Evolutionary conservation across 2,113 vertebrate species (phyloP), one percentile per base, ranked within the genome.

Genomic region (Nibea coibor): DNA sequence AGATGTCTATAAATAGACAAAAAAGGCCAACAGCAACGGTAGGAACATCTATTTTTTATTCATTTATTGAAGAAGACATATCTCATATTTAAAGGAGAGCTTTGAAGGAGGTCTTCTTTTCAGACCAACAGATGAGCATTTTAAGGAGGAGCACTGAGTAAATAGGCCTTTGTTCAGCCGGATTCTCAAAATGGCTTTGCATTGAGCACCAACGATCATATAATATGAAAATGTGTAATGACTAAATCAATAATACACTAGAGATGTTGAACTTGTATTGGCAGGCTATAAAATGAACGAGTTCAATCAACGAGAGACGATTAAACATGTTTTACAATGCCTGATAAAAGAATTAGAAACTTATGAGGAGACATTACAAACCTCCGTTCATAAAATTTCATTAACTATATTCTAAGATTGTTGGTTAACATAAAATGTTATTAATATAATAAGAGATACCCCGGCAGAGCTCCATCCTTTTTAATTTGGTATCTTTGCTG

Each of bases 291-390:
- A 82, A 78, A 75, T 67, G 4, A 83, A 64, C 54, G 48, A 39
- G 39, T 68, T 58, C 58, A 83, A 81, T 88, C 65, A 83, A 80
- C 85, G 61, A 54, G 53, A 75, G 61, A 50, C 76, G 56, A 69
- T 63, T 39, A 77, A 54, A 67, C 14, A 1, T 51, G 45, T 45
- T 74, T 81, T 57, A 81, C 75, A 35, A 24, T 4, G n/a, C 4
- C 53, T 56, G 56, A 61, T 20, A 70, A 35, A 81, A 76, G 1
- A 89, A 81, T 79, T 31, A 57, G 42, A 70, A 47, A 12, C 54
- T 72, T 19, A 56, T 10, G 35, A 58, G 4, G 48, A 75, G 54
- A 78, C n/a, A 47, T 26, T 47, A 54, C 17, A 47, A 71, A 51
- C 42, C 2, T 26, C 9, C 35, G 6, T 45, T 35, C 7, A 8